These are phyloP conservation scores for Macropis europaea DNA, from an alignment of 2,888 invertebrate species.

Conservation along the genomic window DNA sequence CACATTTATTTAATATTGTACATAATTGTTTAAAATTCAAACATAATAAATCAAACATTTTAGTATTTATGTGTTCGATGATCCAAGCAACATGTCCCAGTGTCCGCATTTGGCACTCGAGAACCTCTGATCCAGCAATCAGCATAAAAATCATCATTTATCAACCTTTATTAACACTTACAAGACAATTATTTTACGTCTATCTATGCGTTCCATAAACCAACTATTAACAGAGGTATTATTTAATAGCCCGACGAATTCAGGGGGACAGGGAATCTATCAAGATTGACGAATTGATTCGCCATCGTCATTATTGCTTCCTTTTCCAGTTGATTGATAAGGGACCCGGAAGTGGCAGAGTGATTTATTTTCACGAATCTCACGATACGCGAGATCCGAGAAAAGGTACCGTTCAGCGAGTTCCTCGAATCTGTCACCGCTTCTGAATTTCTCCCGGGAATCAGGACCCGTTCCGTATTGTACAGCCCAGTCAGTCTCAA, in stretches of 20 bases:
- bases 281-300: neutral
- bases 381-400: neutral
- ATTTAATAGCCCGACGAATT: neutral
- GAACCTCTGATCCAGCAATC: no score
- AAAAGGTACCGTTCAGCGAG: neutral
- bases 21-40: no score
- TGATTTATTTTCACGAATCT: neutral
- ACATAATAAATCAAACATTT: no score
- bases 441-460: constrained; percentile 49
- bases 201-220: neutral
- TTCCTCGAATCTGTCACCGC: neutral
- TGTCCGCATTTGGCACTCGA: no score
- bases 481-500: no score
- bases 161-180: no score
- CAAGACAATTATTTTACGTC: neutral
- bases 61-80: no score
- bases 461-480: neutral
- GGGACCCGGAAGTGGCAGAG: neutral
- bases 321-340: constrained; percentile 3
- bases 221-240: neutral
- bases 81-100: no score
- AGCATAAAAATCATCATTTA: no score
- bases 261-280: neutral
- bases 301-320: neutral
- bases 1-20: no score